Base-by-base conservation (phyloP, 64 coral and sea anemone species). In the Stylophora pistillata region DNA sequence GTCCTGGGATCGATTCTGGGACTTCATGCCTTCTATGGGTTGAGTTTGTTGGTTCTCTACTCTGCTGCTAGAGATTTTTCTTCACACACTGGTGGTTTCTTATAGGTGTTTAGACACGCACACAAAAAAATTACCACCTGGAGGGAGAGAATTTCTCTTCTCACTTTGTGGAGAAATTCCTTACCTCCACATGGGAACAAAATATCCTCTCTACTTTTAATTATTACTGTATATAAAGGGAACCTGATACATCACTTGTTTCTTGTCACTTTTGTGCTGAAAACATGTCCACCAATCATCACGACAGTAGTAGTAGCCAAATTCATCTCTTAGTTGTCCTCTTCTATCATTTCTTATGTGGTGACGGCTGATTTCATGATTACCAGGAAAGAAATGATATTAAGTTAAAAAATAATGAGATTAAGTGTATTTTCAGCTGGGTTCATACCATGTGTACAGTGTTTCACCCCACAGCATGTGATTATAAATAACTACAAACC, bases 211-310 rank as follows among this genome's bases (percentile, higher is more conserved):
- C n/a, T n/a, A n/a, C n/a, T n/a, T n/a, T n/a, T n/a, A n/a, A n/a
- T n/a, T n/a, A n/a, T n/a, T n/a, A n/a, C n/a, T n/a, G n/a, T n/a
- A n/a, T 62, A 62, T 62, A 6, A 2, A 62, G 59, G 13, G 59
- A 62, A 62, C 59, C 59, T 62, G 59, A 2, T 62, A n/a, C 21
- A 62, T 86, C 85, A 94, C 87, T 87, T 94, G 52, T 94, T 94
- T 94, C 87, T 65, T 78, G 87, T 94, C 18, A 55, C 79, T 79
- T 89, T 89, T 31, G 87, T 89, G 30, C 87, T 86, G 59, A 94
- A 94, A 10, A 94, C 87, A 85, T 89, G 76, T 56, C 92, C 92
- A 94, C 92, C n/a, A 94, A 9, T 89, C 71, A 76, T 56, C 58
- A 1, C 59, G 58, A 30, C 92, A 94, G 73, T 54, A 89, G 92